Percentiles rank a stretch among this genome's conserved stretches.
Conservation (phyloP, 2,113 vertebrate genomes). For the Ailurus styani region DNA sequence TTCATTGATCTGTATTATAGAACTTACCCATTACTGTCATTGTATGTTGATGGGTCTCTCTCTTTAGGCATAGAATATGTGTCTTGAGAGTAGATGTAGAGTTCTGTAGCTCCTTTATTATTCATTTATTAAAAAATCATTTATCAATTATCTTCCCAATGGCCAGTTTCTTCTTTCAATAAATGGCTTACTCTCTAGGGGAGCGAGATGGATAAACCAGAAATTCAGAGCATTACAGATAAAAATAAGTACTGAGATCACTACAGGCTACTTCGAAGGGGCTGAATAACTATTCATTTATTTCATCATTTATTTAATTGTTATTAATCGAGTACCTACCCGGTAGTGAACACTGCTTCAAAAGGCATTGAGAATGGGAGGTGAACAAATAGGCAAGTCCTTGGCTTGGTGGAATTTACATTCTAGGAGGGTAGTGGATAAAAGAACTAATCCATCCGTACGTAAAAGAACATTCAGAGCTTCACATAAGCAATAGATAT, state of each 20-base stretch:
- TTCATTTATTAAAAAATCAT: not conserved
- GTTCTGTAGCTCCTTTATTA: not conserved
- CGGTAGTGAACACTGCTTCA: not conserved
- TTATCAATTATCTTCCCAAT: not conserved
- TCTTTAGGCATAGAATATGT: not conserved
- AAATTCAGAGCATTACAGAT: not conserved
- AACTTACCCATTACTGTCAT: not conserved
- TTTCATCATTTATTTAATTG: not conserved
- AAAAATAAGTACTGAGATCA: not conserved
- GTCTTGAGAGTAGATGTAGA: not conserved
- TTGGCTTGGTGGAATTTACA: not conserved
- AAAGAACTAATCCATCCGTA: not conserved
- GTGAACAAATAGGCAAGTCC: not conserved
- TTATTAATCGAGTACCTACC: not conserved
- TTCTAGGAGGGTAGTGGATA: not conserved
- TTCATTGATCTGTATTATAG: not conserved
- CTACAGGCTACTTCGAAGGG: not conserved
- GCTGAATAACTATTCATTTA: not conserved
- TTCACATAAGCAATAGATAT: not conserved
- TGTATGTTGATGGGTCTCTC: not conserved
- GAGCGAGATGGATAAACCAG: not conserved
- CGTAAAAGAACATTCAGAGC: not conserved
- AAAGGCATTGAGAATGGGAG: not conserved
- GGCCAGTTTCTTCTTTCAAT: not conserved
- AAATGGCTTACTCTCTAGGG: not conserved